Evolutionary conservation across 2,888 invertebrate species (phyloP).

Genomic region (Melinaea marsaeus): DNA sequence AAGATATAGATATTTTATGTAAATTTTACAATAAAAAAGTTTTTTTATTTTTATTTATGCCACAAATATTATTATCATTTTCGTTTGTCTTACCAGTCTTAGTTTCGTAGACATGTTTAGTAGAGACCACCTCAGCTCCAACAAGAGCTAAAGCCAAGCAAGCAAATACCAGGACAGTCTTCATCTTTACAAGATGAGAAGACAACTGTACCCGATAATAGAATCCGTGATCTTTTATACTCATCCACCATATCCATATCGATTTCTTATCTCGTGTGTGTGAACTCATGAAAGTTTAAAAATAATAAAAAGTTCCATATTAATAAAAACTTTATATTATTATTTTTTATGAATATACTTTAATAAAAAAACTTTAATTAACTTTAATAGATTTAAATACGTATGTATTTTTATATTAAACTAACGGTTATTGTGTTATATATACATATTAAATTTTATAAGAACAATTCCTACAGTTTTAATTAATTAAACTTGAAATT

Average conservation of each 20-base stretch:
- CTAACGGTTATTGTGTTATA: no score
- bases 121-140: slow-evolving; percentile 40
- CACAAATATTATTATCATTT: background rate
- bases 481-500: no score
- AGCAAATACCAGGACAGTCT: slow-evolving; percentile 67
- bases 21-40: background rate
- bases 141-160: slow-evolving; percentile 58
- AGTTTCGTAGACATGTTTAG: slow-evolving; percentile 36
- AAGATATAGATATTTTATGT: background rate
- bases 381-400: no score
- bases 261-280: slow-evolving; percentile 12
- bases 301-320: no score
- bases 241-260: slow-evolving; percentile 31
- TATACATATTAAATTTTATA: no score
- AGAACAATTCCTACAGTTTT: no score
- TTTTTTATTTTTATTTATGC: background rate
- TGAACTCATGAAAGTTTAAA: background rate
- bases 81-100: slow-evolving; percentile 30
- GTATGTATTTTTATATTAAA: no score
- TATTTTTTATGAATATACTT: no score
- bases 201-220: slow-evolving; percentile 51
- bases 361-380: no score
- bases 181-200: slow-evolving; percentile 58
- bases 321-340: no score
- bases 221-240: slow-evolving; percentile 30